These are phyloP conservation scores for Cinclus cinclus DNA, from an alignment of 2,113 vertebrate species.

Conservation along the genomic window DNA sequence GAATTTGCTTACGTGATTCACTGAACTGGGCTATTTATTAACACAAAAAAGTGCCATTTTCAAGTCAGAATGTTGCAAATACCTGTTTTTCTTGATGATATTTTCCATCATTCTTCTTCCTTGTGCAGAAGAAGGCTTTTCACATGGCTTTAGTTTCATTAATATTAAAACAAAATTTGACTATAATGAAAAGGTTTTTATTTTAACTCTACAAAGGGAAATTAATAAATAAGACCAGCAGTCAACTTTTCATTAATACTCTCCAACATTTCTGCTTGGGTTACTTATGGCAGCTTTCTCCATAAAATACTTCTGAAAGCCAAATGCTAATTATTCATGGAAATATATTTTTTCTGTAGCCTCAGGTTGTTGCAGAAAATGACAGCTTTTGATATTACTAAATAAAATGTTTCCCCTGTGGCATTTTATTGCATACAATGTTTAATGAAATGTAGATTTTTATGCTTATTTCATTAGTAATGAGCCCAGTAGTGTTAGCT, in stretches of 20 bases:
- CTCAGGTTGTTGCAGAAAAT: constrained; percentile 23
- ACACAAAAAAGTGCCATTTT: not conserved
- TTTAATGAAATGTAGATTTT: constrained; percentile 27
- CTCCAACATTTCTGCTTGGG: not conserved
- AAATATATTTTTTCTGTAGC: constrained; percentile 3
- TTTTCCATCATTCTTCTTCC: not conserved
- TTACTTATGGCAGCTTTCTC: not conserved
- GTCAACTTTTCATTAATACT: not conserved
- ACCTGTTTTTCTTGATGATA: not conserved
- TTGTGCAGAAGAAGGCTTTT: not conserved
- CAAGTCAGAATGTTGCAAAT: not conserved
- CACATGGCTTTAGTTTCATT: not conserved
- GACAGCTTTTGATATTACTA: constrained; percentile 36
- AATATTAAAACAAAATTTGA: not conserved
- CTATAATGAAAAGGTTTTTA: not conserved
- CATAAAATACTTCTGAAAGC: constrained; percentile 39
- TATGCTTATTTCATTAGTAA: constrained; percentile 31
- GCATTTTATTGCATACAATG: not conserved
- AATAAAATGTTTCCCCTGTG: constrained; percentile 25
- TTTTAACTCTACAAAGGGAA: constrained; percentile 2
- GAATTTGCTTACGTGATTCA: not conserved
- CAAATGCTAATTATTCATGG: constrained; percentile 40
- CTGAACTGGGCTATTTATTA: not conserved
- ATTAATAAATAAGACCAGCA: not conserved
- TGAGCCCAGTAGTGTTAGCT: not conserved